Evolutionary conservation across 2,797 vertebrate species (phyloP).

Genomic region (Epinephelus coioides): DNA sequence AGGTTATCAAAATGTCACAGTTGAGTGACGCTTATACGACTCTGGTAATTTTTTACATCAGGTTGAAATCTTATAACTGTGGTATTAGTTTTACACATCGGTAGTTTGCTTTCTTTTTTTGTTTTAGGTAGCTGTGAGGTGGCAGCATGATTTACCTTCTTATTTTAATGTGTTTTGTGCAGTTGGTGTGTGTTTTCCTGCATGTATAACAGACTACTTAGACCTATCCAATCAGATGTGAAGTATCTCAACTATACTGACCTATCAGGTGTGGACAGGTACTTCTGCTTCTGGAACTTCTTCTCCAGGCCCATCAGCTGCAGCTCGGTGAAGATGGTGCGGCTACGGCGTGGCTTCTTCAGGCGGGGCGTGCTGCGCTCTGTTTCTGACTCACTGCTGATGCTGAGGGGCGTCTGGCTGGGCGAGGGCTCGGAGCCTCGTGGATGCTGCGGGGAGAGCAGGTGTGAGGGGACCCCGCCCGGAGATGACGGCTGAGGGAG

Average conservation of each 20-base stretch:
- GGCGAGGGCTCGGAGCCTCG: conserved; percentile 64
- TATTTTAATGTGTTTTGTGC: background rate
- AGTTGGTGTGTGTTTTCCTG: background rate
- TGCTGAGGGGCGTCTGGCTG: conserved; percentile 84
- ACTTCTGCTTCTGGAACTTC: conserved; percentile 99
- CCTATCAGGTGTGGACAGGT: conserved; percentile 98
- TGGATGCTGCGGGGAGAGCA: conserved; percentile 84
- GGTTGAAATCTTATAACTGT: conserved; percentile 30
- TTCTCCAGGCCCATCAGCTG: conserved; percentile 99
- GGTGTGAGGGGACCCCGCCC: conserved; percentile 72
- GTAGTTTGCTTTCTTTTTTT: conserved; percentile 24
- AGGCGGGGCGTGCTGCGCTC: conserved; percentile 88
- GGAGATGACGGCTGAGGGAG: conserved; percentile 60
- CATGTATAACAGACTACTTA: background rate
- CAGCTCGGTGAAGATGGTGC: conserved; percentile 98
- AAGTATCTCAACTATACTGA: conserved; percentile 70
- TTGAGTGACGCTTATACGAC: conserved; percentile 45
- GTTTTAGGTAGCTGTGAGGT: conserved; percentile 25
- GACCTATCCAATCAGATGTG: background rate
- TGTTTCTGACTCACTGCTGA: conserved; percentile 95
- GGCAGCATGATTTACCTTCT: background rate
- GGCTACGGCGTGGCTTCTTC: conserved; percentile 95
- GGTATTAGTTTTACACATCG: conserved; percentile 12
- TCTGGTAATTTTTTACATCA: conserved; percentile 24
- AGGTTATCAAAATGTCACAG: conserved; percentile 62